These are phyloP conservation scores for Acanthosepion pharaonis DNA, from an alignment of 2,888 invertebrate species.

Conservation along the genomic window DNA sequence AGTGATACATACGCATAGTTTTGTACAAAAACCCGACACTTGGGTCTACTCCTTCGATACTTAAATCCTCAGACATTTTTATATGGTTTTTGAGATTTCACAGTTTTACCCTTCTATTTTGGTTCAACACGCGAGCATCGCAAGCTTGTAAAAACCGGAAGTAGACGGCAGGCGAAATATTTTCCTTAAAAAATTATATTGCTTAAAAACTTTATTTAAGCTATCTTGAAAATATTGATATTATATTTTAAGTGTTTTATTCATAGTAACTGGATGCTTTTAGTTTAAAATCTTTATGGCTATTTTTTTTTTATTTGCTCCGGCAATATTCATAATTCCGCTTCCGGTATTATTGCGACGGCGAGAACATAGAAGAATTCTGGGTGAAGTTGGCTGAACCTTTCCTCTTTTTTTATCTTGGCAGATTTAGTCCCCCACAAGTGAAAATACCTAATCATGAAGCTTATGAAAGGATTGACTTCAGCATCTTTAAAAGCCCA, in stretches of 20 bases:
- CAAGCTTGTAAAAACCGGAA: conserved; percentile 41
- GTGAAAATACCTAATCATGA: background rate
- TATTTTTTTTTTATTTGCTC: background rate
- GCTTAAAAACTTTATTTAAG: background rate
- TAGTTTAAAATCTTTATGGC: background rate
- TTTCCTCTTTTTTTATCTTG: background rate
- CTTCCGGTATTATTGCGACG: background rate
- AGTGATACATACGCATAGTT: conserved; percentile 65
- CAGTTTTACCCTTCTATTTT: conserved; percentile 39
- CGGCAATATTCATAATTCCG: background rate
- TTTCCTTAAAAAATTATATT: background rate
- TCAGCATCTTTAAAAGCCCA: conserved; percentile 47
- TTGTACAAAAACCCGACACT: conserved; percentile 69
- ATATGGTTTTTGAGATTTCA: background rate
- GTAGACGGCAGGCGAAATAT: background rate
- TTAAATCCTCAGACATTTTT: conserved; percentile 52
- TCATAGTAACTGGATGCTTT: background rate
- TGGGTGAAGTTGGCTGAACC: background rate
- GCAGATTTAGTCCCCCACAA: background rate
- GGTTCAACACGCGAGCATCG: conserved; percentile 35
- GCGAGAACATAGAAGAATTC: background rate
- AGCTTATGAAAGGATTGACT: conserved; percentile 50
- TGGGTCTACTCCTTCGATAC: conserved; percentile 58
- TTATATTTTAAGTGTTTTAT: background rate
- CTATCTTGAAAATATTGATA: background rate